phyloP scores from a whole-genome alignment of 2,113 vertebrate genomes.

The Rissa tridactyla region DNA sequence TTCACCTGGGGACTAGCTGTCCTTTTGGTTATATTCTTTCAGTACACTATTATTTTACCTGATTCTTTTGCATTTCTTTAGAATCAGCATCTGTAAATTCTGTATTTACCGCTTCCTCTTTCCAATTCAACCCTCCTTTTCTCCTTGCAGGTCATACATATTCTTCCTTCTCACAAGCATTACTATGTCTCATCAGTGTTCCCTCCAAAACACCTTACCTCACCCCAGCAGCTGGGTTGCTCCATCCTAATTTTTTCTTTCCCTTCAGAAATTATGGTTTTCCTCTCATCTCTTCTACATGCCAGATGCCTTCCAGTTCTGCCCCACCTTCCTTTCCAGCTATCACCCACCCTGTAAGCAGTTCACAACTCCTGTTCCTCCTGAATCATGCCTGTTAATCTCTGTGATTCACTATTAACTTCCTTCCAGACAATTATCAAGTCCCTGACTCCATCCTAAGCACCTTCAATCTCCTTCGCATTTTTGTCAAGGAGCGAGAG shows the following conservation, averaged over 20 bases:
- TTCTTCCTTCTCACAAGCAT: neutral
- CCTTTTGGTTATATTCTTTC: neutral
- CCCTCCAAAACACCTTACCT: neutral
- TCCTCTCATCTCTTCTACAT: neutral
- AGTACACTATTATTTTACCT: neutral
- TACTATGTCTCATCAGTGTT: neutral
- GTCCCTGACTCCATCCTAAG: neutral
- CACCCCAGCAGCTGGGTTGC: neutral
- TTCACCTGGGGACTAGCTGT: neutral
- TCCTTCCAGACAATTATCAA: neutral
- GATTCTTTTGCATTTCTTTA: neutral
- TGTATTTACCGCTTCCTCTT: slow-evolving; percentile 13
- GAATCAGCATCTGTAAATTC: neutral
- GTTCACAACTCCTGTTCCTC: neutral
- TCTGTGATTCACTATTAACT: neutral
- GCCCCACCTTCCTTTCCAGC: neutral
- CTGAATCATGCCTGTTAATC: neutral
- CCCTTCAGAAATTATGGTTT: neutral
- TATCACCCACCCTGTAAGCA: neutral
- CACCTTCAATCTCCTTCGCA: fast-evolving
- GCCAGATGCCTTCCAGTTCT: neutral
- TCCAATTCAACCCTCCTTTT: neutral
- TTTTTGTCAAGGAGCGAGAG: neutral
- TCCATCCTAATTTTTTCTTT: neutral
- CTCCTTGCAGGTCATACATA: neutral